A percentile compares a stretch with the other conserved stretches of the same genome.
These are phyloP conservation scores for Prionailurus bengalensis DNA, from an alignment of 2,113 vertebrate species.

Conservation along the genomic window DNA sequence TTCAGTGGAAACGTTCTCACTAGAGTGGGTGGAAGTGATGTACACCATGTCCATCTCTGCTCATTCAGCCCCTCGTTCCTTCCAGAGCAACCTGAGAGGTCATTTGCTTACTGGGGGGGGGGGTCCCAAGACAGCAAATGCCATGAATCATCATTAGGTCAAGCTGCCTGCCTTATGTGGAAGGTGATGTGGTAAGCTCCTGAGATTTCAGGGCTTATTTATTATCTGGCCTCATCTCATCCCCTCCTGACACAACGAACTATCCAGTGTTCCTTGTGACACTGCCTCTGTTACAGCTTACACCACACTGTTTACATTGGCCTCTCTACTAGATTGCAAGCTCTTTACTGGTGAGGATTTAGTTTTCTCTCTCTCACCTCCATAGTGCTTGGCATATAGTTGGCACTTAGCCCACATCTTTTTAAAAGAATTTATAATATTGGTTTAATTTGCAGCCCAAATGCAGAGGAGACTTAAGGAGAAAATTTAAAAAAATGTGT, in stretches of 20 bases:
- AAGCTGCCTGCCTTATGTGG: not conserved
- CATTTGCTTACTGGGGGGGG: accelerated
- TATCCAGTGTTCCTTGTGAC: not conserved
- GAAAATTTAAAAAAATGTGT: not conserved
- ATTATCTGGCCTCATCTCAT: not conserved
- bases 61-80: not conserved
- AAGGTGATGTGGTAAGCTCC: no score
- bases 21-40: not conserved
- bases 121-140: not conserved
- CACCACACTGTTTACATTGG: accelerated
- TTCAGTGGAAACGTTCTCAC: not conserved
- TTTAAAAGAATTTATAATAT: not conserved
- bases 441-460: not conserved
- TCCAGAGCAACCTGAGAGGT: not conserved
- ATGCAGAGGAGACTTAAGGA: not conserved
- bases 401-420: not conserved
- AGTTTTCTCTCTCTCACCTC: not conserved
- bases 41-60: not conserved
- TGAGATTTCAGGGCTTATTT: not conserved
- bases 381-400: not conserved
- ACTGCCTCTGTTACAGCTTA: not conserved
- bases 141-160: not conserved
- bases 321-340: not conserved
- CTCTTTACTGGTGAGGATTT: not conserved
- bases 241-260: not conserved